Conservation (phyloP, 1,140 invertebrate genomes). For the Temnothorax curvispinosus region DNA sequence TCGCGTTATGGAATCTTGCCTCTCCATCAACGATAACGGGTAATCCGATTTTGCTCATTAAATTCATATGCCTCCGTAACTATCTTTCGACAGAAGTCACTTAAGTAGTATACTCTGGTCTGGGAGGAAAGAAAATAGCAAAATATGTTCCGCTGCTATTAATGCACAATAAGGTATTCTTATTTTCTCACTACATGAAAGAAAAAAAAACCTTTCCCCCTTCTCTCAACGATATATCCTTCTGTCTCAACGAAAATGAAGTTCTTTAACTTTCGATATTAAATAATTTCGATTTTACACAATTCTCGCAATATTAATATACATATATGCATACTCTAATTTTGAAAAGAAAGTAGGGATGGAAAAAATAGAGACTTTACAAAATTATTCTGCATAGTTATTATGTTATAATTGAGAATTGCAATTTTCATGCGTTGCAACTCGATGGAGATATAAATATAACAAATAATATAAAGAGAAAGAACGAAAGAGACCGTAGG, state of each 20-base stretch:
- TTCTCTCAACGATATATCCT: not conserved
- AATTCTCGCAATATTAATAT: not conserved
- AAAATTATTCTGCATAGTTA: not conserved
- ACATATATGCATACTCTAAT: not conserved
- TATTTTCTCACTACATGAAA: not conserved
- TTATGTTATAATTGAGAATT: not conserved
- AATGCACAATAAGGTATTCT: not conserved
- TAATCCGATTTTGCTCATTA: slow-evolving; percentile 54
- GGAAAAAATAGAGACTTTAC: not conserved
- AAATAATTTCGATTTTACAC: slow-evolving; percentile 17
- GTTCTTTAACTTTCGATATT: not conserved
- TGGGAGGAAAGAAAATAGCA: not conserved
- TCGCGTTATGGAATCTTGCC: slow-evolving; percentile 40
- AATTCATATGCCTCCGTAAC: slow-evolving; percentile 44
- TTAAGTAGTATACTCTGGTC: not conserved
- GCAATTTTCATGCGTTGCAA: slow-evolving; percentile 1
- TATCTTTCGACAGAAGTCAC: slow-evolving; percentile 27
- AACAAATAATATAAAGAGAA: not conserved
- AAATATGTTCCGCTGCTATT: not conserved
- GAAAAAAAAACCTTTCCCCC: not conserved
- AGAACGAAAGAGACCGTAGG: not conserved
- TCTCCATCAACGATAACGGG: slow-evolving; percentile 20
- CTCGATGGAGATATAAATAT: slow-evolving; percentile 10
- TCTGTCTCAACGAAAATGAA: not conserved
- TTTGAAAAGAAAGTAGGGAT: not conserved